Evolutionary conservation across 2,888 invertebrate species (phyloP), one percentile per base, ranked within the genome.

Genomic region (Melipona bicolor): DNA sequence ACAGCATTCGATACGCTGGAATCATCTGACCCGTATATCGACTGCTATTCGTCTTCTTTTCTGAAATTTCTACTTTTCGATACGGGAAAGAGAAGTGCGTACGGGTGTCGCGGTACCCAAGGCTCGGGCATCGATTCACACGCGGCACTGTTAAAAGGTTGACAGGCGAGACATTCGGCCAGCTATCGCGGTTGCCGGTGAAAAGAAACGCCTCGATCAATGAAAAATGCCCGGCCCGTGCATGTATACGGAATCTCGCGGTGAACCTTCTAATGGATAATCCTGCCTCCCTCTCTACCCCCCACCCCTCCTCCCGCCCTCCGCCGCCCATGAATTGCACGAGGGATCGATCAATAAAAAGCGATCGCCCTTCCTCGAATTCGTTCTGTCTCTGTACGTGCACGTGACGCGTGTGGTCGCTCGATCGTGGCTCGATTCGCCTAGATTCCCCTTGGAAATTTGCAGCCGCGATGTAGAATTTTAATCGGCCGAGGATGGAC

Each of bases 301-400:
- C 1, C 36, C 6, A 9, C 9, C 6, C 36, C 9, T 0, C 36
- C 36, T 6, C 36, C 71, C 71, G 3, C 32, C 32, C 32, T 3
- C 81, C 68, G 64, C 70, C 69, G 73, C 69, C 62, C 69, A 50
- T 73, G 77, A 86, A 85, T 64, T 82, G 79, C 79, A 81, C 43
- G 43, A 43, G 71, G 78, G 71, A 85, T 82, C 82, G 86, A 85
- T 86, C 85, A 74, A 85, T 85, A 81, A 79, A 81, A 75, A 81
- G 73, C 73, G 79, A 86, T 86, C 73, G 73, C 13, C 68, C 64
- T 61, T 81, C 85, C 75, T 72, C 54, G 21, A 52, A 36, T 69
- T 67, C 73, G 43, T 49, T 59, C 43, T 36, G 27, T 65, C 65
- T 71, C 24, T 67, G 65, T 68, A 59, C 4, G 61, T 36, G 62